Percentiles rank a stretch among this genome's conserved stretches.
These are phyloP conservation scores for Salvelinus namaycush DNA, from an alignment of 2,113 vertebrate species.

Conservation along the genomic window DNA sequence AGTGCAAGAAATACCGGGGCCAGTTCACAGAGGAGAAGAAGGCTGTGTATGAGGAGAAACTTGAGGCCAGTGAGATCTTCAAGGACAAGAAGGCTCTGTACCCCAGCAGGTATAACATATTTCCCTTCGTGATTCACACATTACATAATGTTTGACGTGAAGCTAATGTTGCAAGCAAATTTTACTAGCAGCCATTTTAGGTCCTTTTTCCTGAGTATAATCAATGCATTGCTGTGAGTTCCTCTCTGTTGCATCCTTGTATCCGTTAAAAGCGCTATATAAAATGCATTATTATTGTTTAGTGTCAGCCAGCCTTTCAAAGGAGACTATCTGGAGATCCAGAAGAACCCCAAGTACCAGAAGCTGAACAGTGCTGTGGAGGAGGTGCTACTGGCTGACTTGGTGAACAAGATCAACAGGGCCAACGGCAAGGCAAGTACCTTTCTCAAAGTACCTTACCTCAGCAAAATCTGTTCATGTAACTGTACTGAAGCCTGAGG, in stretches of 20 bases:
- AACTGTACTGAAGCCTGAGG: neutral
- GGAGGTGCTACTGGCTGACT: constrained; percentile 92
- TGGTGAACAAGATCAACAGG: constrained; percentile 96
- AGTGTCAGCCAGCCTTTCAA: constrained; percentile 96
- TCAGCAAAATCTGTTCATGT: no score
- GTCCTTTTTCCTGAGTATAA: neutral
- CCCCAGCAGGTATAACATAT: constrained; percentile 86
- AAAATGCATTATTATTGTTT: neutral
- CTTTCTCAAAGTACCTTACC: neutral
- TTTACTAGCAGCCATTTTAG: neutral
- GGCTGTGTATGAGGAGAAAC: constrained; percentile 92
- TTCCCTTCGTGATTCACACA: neutral
- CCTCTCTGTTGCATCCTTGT: constrained; percentile 15
- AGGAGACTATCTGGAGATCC: constrained; percentile 96
- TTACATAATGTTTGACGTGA: neutral
- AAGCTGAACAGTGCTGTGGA: constrained; percentile 89
- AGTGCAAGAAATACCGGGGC: constrained; percentile 97
- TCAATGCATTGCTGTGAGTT: neutral
- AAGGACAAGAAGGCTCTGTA: constrained; percentile 97
- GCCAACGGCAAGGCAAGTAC: constrained; percentile 93
- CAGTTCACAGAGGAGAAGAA: constrained; percentile 94
- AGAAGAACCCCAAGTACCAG: constrained; percentile 95
- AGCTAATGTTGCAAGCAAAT: neutral
- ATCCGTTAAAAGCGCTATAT: no score
- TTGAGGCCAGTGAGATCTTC: constrained; percentile 96